Percentiles rank a stretch among this genome's conserved stretches.
Conservation (phyloP, 1,140 invertebrate genomes). For the Drosophila arawakana region DNA sequence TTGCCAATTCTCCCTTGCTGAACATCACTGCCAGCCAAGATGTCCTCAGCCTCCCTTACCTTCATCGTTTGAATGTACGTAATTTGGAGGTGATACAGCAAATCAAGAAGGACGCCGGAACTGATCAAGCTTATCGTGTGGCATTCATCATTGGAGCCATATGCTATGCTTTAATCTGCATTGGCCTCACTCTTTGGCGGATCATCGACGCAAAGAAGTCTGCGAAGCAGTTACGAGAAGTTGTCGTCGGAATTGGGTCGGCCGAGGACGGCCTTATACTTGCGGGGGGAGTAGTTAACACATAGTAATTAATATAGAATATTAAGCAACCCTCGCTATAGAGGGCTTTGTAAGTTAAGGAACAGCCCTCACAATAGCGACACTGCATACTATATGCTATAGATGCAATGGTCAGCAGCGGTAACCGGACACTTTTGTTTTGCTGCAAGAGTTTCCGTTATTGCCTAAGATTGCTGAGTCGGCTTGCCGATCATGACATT, state of each 20-base stretch:
- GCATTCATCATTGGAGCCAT: background rate
- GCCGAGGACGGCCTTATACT: conserved; percentile 38
- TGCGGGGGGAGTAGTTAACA: conserved; percentile 4
- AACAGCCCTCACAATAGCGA: too few species aligned
- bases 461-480: too few species aligned
- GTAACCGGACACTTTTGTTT: background rate
- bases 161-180: background rate
- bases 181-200: background rate
- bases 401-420: background rate
- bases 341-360: background rate
- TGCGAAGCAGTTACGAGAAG: conserved; percentile 16
- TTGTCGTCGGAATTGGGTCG: conserved; percentile 24
- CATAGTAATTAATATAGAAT: too few species aligned
- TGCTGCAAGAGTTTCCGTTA: too few species aligned
- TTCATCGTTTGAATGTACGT: too few species aligned
- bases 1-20: too few species aligned
- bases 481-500: too few species aligned
- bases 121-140: background rate
- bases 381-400: background rate
- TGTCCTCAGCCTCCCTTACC: too few species aligned
- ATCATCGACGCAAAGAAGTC: conserved; percentile 8
- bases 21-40: too few species aligned
- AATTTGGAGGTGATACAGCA: too few species aligned
- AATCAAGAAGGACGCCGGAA: background rate
- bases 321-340: too few species aligned